Base-by-base conservation (phyloP, 2,888 invertebrate genomes). In the Psylliodes chrysocephalus region DNA sequence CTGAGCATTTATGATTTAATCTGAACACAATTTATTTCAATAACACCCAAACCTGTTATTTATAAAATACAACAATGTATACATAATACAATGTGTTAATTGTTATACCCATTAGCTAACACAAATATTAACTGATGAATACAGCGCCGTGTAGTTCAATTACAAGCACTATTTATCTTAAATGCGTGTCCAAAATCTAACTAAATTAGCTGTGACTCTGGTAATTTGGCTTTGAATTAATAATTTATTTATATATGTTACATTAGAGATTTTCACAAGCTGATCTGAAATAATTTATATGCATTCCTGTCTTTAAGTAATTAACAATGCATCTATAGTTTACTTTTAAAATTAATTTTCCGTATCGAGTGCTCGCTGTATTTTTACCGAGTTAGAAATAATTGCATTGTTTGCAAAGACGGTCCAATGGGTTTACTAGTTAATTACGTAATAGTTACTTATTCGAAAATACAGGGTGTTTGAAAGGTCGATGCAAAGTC, bases 141-240 rank as follows among this genome's bases (percentile, higher is more conserved):
- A 30, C 15, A 10, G 14, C 15, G 28, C 12, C 15, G 19, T 8
- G 51, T 14, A 19, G 14, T 52, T 52, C 38, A 52, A 52, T 52
- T 52, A 52, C 12, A 38, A 17, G 38, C 52, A 52, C 38, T 52
- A 52, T 52, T 52, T 52, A 35, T 52, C 14, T 38, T 38, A 25
- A 52, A 10, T 52, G 35, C 28, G 8, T 38, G 38, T 35, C 52
- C 52, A 38, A 52, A 52, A 52, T 52, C 52, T 52, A 38, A 35
- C 33, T 52, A 52, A 52, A 52, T 52, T 52, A 38, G 22, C 52
- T 38, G 38, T 52, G 52, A 38, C 52, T 33, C 17, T 52, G 52
- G 52, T 52, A 52, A 52, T 52, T 52, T 52, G 52, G 52, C 52
- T 52, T 35, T 35, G 52, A 52, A 35, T 52, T 52, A 52, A 52